Conservation (phyloP, 2,113 vertebrate genomes). For the Pomatorhinus ruficollis region DNA sequence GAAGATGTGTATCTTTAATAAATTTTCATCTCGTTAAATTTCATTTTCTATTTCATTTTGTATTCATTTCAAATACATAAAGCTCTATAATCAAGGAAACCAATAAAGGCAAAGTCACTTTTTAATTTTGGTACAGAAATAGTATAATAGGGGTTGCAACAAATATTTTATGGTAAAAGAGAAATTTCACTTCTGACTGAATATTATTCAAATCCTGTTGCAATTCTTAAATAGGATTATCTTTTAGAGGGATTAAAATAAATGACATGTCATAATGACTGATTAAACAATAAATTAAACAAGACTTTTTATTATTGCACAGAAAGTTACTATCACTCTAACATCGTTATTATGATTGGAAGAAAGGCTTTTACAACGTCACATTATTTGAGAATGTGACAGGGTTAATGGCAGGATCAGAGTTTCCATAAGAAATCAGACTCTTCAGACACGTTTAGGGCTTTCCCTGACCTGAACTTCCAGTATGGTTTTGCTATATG, state of each 20-base stretch:
- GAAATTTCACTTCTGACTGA: not conserved
- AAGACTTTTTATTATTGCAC: not conserved
- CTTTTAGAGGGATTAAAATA: slow-evolving; percentile 20
- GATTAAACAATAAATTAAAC: not conserved
- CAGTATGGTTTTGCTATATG: not conserved
- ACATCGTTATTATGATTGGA: not conserved
- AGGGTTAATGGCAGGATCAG: not conserved
- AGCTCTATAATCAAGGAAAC: not conserved
- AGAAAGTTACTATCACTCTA: not conserved
- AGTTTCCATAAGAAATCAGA: not conserved
- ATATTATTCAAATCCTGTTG: not conserved
- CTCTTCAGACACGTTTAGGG: not conserved
- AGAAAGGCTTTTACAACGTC: not conserved
- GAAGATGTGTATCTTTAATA: slow-evolving; percentile 2
- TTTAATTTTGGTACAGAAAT: not conserved
- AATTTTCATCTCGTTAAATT: slow-evolving; percentile 3
- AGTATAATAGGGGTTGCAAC: not conserved
- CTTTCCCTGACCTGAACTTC: not conserved
- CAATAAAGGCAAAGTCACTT: not conserved
- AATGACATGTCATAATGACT: not conserved
- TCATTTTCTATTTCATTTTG: not conserved
- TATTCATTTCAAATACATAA: not conserved
- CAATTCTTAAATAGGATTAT: not conserved
- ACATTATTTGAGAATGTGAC: not conserved
- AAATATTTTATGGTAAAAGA: slow-evolving; percentile 6